Conservation (phyloP, 1,140 invertebrate species). For the Procambarus virginalis region DNA sequence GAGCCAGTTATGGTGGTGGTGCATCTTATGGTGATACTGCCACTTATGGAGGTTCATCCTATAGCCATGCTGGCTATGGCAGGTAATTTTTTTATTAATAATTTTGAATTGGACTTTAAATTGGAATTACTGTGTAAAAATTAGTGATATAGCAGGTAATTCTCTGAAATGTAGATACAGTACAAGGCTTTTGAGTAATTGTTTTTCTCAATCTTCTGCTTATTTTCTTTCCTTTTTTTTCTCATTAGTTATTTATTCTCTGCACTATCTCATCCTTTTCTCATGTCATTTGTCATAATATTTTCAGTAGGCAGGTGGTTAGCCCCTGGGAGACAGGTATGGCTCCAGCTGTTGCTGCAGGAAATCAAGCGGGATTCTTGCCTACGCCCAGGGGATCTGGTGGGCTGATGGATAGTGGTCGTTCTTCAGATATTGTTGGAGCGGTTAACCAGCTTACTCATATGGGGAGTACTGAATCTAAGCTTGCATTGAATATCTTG, state of each 20-base stretch:
- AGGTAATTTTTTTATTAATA: neutral
- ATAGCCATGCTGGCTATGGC: neutral
- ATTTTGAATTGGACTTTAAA: no score
- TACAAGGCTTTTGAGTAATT: no score
- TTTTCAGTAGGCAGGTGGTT: neutral
- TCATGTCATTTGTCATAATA: neutral
- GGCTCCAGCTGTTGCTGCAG: neutral
- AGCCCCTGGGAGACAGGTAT: neutral
- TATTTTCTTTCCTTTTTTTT: no score
- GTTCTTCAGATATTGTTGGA: neutral
- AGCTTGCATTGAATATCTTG: constrained; percentile 19
- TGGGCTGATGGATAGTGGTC: neutral
- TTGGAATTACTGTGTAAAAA: no score
- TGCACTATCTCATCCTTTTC: no score
- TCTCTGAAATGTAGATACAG: no score
- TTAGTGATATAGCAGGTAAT: no score
- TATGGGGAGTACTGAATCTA: constrained; percentile 15
- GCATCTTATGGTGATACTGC: neutral
- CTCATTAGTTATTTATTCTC: no score
- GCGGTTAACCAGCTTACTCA: constrained; percentile 24
- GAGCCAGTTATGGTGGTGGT: neutral
- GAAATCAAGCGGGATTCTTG: neutral
- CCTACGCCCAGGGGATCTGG: neutral
- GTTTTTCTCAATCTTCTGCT: no score
- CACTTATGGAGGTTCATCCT: no score